These are phyloP conservation scores for Ruditapes philippinarum DNA, from an alignment of 1,140 invertebrate species.

Conservation along the genomic window DNA sequence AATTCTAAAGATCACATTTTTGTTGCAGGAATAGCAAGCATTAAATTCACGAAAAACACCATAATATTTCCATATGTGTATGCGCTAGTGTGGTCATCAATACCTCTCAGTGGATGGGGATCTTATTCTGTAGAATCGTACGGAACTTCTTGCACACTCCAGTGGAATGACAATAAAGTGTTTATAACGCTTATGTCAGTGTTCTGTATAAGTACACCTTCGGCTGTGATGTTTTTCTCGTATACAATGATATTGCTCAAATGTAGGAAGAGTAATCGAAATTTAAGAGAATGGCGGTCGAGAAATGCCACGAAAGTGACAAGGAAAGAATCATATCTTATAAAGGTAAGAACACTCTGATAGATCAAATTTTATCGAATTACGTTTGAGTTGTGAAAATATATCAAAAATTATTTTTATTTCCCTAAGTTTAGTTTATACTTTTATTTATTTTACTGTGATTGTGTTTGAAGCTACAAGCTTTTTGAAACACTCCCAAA, in stretches of 20 bases:
- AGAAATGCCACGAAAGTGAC: constrained; percentile 19
- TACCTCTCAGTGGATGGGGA: constrained; percentile 82
- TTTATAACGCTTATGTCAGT: constrained; percentile 77
- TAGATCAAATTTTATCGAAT: too few species aligned
- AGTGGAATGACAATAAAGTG: constrained; percentile 80
- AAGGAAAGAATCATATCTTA: constrained; percentile 14
- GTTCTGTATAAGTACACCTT: constrained; percentile 74
- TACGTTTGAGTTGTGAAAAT: too few species aligned
- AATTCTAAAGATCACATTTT: too few species aligned
- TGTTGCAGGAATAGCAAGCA: background rate
- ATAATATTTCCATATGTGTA: constrained; percentile 71
- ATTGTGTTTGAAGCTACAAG: too few species aligned
- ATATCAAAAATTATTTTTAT: background rate
- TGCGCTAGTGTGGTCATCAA: constrained; percentile 73
- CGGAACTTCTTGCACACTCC: constrained; percentile 84
- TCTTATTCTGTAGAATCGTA: constrained; percentile 85
- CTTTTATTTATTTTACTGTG: background rate
- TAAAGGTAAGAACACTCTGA: constrained; percentile 9
- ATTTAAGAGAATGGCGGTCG: constrained; percentile 45
- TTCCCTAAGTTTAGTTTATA: background rate
- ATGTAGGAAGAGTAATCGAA: constrained; percentile 45
- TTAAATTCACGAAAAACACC: background rate
- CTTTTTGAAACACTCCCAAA: too few species aligned
- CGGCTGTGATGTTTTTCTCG: constrained; percentile 72
- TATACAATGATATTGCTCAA: constrained; percentile 65